These are phyloP conservation scores for Lineus longissimus DNA, from an alignment of 1,140 invertebrate species.

Conservation along the genomic window DNA sequence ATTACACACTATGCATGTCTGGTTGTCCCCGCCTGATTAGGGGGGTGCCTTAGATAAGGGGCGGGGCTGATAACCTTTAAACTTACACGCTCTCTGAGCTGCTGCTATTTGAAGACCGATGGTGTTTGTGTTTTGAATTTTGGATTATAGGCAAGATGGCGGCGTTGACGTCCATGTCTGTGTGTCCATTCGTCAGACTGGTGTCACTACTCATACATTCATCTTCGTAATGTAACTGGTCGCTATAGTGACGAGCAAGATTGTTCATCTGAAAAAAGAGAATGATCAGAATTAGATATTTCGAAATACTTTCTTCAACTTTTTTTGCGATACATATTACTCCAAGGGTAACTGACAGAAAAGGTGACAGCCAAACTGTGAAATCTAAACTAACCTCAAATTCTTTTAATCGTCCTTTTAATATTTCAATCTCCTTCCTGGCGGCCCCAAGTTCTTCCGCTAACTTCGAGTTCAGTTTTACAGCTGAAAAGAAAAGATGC, in stretches of 20 bases:
- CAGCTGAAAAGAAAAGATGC: slow-evolving; percentile 24
- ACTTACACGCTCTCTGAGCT: too few relatives aligned
- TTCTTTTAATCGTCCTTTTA: slow-evolving; percentile 31
- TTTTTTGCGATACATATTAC: too few relatives aligned
- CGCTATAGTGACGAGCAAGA: slow-evolving; percentile 21
- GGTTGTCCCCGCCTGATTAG: too few relatives aligned
- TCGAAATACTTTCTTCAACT: too few relatives aligned
- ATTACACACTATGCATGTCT: too few relatives aligned
- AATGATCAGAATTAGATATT: not conserved
- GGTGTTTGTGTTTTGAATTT: not conserved
- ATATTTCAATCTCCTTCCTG: slow-evolving; percentile 35
- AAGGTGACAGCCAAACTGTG: too few relatives aligned
- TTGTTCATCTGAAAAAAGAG: slow-evolving; percentile 19
- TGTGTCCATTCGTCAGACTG: not conserved
- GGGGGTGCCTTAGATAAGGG: too few relatives aligned
- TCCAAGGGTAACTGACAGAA: too few relatives aligned
- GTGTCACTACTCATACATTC: not conserved
- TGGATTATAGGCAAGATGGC: not conserved
- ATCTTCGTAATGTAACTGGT: slow-evolving; percentile 17
- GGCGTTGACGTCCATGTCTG: not conserved
- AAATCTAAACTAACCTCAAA: slow-evolving; percentile 30
- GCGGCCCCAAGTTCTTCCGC: slow-evolving; percentile 33
- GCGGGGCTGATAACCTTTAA: too few relatives aligned
- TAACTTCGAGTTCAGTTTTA: slow-evolving; percentile 31
- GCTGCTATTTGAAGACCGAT: too few relatives aligned